Percentiles rank a stretch among this genome's conserved stretches.
phyloP scores from a whole-genome alignment of 2,888 invertebrate genomes.

The Lasioglossum figueresi region DNA sequence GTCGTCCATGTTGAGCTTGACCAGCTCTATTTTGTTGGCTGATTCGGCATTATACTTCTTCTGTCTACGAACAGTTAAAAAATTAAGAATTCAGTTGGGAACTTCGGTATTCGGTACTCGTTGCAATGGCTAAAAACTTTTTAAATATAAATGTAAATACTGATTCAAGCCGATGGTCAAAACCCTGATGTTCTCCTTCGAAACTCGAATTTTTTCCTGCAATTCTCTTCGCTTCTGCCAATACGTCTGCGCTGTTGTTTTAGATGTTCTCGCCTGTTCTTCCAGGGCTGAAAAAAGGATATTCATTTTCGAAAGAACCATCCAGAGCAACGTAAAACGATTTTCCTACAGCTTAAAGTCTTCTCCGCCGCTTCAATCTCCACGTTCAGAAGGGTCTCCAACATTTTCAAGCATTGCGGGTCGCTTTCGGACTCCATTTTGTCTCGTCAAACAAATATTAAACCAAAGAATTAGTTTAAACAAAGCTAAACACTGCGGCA shows the following conservation, averaged over 20 bases:
- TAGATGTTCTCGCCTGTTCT: conserved; percentile 1
- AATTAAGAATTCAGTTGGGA: neutral
- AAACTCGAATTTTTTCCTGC: conserved; percentile 27
- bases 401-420: conserved; percentile 55
- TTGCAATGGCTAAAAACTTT: neutral
- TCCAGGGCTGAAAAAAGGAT: neutral
- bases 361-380: conserved; percentile 34
- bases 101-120: neutral
- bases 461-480: neutral
- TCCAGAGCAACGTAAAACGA: neutral
- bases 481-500: neutral
- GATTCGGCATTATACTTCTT: neutral
- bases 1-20: conserved; percentile 51
- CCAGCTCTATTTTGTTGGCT: conserved; percentile 6
- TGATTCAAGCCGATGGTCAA: conserved; percentile 21
- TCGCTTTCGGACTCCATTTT: conserved; percentile 37
- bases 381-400: conserved; percentile 48
- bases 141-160: conserved; percentile 40
- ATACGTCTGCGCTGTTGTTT: neutral
- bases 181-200: conserved; percentile 10
- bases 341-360: conserved; percentile 34
- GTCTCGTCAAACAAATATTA: neutral
- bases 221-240: conserved; percentile 46
- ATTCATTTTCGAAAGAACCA: too few relatives aligned
- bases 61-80: conserved; percentile 28